phyloP scores from a whole-genome alignment of 2,888 invertebrate genomes.

The Criorhina ranunculi region DNA sequence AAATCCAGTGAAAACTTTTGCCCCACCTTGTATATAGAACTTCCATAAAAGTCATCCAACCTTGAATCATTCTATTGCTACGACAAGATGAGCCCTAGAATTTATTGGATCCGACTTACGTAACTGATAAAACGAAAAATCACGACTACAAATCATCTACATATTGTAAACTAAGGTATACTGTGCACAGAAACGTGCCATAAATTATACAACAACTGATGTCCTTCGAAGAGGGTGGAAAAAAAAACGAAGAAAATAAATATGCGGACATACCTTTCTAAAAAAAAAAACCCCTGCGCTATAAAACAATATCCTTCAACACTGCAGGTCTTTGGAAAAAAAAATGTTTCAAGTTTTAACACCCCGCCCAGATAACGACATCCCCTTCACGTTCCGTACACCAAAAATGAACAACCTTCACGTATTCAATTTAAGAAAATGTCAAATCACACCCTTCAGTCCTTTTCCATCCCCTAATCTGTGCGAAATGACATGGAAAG shows the following conservation, averaged over 20 bases:
- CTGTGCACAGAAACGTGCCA: constrained; percentile 10
- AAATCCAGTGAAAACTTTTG: too few relatives aligned
- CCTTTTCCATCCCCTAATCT: neutral
- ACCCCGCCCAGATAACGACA: neutral
- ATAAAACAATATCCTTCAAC: constrained; percentile 4
- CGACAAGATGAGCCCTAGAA: neutral
- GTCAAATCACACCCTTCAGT: constrained; percentile 20
- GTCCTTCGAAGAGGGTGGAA: neutral
- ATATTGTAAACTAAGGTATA: neutral
- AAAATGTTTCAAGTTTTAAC: neutral
- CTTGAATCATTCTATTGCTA: neutral
- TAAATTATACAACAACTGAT: neutral
- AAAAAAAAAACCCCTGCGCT: too few relatives aligned
- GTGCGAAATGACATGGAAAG: constrained; percentile 35
- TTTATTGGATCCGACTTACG: neutral
- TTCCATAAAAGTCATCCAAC: too few relatives aligned
- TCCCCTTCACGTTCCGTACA: neutral
- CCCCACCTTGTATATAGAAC: too few relatives aligned
- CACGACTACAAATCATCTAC: neutral
- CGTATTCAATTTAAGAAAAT: constrained; percentile 32
- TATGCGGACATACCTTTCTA: neutral
- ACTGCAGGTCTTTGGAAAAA: neutral
- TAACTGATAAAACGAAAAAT: neutral
- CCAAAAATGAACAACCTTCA: neutral
- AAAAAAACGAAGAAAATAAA: neutral